Evolutionary conservation across 2,113 vertebrate species (phyloP).

Genomic region (Bubalus kerabau): DNA sequence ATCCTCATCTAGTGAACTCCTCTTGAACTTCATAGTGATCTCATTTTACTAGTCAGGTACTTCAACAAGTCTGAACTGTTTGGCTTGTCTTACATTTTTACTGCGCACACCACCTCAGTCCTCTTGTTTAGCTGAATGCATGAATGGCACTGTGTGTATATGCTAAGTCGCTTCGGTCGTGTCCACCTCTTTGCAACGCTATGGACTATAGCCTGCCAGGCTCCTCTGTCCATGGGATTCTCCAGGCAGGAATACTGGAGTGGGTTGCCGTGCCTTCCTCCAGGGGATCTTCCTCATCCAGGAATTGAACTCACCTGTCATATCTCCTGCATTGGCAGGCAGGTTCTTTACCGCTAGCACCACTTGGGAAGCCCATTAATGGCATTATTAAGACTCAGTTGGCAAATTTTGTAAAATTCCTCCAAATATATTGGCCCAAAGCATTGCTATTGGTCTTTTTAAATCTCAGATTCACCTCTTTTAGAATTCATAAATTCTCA

Average conservation of each 20-base stretch:
- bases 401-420: background rate
- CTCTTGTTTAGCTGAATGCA: background rate
- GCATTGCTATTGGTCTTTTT: background rate
- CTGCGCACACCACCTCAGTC: background rate
- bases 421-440: background rate
- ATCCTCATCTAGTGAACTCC: background rate
- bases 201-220: background rate
- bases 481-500: background rate
- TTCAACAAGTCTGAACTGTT: background rate
- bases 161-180: background rate
- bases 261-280: background rate
- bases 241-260: background rate
- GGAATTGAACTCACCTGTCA: background rate
- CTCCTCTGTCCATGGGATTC: background rate
- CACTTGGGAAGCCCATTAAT: background rate
- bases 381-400: background rate
- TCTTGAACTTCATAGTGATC: background rate
- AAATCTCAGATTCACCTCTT: background rate
- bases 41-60: background rate
- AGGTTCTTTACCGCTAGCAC: background rate
- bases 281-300: background rate
- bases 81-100: background rate
- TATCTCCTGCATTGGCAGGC: background rate
- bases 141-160: background rate
- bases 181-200: background rate